phyloP scores from a whole-genome alignment of 2,797 vertebrate species.

The Gambelia wislizenii region DNA sequence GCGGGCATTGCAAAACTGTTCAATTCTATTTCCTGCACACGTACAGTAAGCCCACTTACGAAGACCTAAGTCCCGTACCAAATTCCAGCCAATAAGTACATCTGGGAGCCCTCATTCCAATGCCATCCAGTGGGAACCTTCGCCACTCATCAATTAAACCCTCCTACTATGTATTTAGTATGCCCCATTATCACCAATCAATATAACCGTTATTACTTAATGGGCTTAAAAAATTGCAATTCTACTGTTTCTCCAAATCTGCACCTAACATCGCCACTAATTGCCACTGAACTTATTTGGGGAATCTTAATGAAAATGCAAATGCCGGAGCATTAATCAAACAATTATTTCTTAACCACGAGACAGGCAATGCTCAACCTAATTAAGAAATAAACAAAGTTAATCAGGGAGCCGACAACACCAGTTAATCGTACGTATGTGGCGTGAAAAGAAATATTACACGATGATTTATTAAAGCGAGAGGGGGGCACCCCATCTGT shows the following conservation, averaged over 20 bases:
- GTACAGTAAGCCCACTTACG: too few species aligned
- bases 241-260: conserved; percentile 55
- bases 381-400: conserved; percentile 83
- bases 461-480: conserved; percentile 59
- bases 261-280: conserved; percentile 57
- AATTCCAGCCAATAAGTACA: too few species aligned
- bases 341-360: conserved; percentile 74
- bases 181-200: conserved; percentile 76
- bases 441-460: conserved; percentile 62
- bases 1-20: too few species aligned
- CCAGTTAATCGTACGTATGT: conserved; percentile 70
- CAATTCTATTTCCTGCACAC: too few species aligned
- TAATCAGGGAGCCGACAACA: conserved; percentile 75
- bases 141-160: conserved; percentile 43
- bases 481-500: conserved; percentile 37
- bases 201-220: conserved; percentile 76
- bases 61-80: too few species aligned
- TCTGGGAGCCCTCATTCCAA: neutral
- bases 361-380: conserved; percentile 73
- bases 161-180: conserved; percentile 44
- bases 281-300: conserved; percentile 67
- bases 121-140: neutral
- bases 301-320: conserved; percentile 76
- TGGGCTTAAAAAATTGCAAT: conserved; percentile 68
- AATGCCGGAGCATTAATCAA: conserved; percentile 79